Base-by-base conservation (phyloP, 2,888 invertebrate species). In the Caradrina kadenii region DNA sequence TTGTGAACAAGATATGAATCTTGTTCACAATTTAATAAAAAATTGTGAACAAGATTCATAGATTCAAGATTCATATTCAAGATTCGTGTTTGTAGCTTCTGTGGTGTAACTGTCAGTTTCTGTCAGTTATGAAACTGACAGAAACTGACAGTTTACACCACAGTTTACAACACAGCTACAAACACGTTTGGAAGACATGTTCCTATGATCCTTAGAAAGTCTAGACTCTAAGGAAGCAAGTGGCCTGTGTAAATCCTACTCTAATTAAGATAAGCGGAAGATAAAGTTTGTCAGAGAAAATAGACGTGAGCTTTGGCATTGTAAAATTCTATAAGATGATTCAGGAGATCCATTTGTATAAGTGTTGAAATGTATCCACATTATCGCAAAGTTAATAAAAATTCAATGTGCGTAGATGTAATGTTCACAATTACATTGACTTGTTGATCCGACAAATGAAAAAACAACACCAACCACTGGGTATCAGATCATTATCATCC, bases 341-440 rank as follows among this genome's bases (percentile, higher is more conserved):
- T 69, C 71, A 76, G 60, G 49, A 50, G 49, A 62, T 79, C 70
- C 69, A 77, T 79, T 80, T 59, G 65, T 39, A 56, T 52, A 75
- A 52, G 69, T 68, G 73, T 70, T 81, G 39, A 69, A 73, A 63
- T 59, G 58, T 67, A 63, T 53, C 35, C 39, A 62, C 54, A 70
- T 67, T 71, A 68, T 63, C 11, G 45, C 49, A 59, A 64, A 67
- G 72, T 72, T 59, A 79, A 81, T 81, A 72, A 71, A 81, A 75
- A 79, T 19, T 65, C 69, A 78, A 71, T 61, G 62, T 63, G 52
- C 64, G 50, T 69, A 65, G 61, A 61, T 71, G 69, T 73, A 70
- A 79, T 71, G 62, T 66, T 68, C 59, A 70, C 63, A 69, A 73
- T 75, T 62, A 73, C 48, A 63, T 63, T 35, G 50, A 63, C 48